phyloP scores from a whole-genome alignment of 2,888 invertebrate genomes.

The Drosophila ochracea region DNA sequence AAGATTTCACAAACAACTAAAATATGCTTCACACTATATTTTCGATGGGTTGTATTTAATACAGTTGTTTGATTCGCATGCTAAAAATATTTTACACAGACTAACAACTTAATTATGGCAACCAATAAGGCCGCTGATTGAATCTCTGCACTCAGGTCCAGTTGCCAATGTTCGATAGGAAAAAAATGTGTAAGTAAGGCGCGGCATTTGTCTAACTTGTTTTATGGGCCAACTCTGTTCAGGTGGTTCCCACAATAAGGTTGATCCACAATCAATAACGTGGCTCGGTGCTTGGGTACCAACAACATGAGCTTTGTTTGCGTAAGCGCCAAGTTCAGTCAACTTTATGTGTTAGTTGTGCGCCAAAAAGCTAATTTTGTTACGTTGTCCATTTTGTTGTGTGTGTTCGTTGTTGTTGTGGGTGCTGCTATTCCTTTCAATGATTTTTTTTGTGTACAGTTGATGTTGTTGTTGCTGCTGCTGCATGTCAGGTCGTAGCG shows the following conservation, averaged over 20 bases:
- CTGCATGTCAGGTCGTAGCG: constrained; percentile 34
- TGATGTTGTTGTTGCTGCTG: not conserved
- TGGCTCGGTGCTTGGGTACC: not conserved
- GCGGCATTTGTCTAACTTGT: not conserved
- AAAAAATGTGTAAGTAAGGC: not conserved
- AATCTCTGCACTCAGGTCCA: not conserved
- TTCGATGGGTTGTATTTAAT: not conserved
- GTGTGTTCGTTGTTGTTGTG: constrained; percentile 20
- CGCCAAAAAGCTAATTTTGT: constrained; percentile 52
- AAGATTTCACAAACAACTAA: not conserved
- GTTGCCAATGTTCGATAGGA: not conserved
- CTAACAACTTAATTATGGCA: not conserved
- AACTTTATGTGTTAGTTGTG: constrained; percentile 37
- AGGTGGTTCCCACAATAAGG: not conserved
- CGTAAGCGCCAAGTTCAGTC: constrained; percentile 24
- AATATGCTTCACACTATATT: not conserved
- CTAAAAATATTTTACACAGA: not conserved
- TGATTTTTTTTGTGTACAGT: not conserved
- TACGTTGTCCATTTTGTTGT: constrained; percentile 30
- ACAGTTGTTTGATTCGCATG: not conserved
- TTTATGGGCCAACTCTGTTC: constrained; percentile 27
- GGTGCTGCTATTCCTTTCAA: constrained; percentile 2
- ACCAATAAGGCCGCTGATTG: not conserved
- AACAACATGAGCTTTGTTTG: constrained; percentile 35
- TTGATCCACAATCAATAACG: not conserved